These are phyloP conservation scores for Dicrostonyx torquatus DNA, from an alignment of 2,797 vertebrate genomes.

Conservation along the genomic window DNA sequence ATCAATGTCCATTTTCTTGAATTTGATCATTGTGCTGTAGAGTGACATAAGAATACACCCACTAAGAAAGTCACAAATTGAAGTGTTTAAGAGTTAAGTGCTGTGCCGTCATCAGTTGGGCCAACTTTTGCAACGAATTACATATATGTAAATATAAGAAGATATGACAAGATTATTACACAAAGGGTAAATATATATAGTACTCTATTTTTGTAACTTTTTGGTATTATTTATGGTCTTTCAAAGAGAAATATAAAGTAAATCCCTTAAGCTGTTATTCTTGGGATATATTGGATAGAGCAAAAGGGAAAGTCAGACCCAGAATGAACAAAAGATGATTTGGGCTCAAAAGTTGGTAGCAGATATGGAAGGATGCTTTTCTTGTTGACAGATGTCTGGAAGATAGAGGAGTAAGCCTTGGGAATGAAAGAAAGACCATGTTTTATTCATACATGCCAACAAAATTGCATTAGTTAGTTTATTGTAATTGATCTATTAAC, in stretches of 20 bases:
- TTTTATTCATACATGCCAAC: neutral
- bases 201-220: constrained; percentile 28
- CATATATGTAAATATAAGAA: neutral
- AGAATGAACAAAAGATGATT: neutral
- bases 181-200: neutral
- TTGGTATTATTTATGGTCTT: constrained; percentile 13
- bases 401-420: neutral
- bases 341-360: neutral
- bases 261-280: neutral
- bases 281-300: neutral
- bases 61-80: neutral
- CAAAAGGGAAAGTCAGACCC: neutral
- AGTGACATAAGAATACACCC: neutral
- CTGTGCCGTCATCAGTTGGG: neutral
- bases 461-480: neutral
- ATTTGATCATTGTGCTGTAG: neutral
- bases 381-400: neutral
- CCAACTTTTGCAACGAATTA: neutral
- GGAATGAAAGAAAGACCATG: neutral
- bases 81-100: neutral
- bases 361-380: fast-evolving
- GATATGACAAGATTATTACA: neutral
- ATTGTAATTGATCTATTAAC: neutral
- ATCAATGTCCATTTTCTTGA: neutral
- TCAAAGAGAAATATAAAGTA: neutral